A percentile compares a stretch with the other conserved stretches of the same genome.
Evolutionary conservation across 2,797 vertebrate species (phyloP).

Genomic region (Sebastolobus alascanus): DNA sequence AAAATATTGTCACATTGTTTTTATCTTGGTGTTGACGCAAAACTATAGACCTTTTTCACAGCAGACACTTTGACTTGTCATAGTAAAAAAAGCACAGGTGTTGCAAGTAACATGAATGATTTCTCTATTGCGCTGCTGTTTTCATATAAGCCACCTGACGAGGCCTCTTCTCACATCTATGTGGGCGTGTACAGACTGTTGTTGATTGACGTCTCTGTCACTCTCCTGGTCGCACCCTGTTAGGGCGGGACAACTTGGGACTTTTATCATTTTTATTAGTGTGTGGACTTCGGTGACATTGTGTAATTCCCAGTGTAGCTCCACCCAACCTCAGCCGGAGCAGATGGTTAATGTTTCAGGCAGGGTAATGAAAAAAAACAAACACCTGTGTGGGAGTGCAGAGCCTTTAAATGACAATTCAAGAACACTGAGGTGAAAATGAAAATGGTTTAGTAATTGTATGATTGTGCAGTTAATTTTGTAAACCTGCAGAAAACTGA

Average conservation of each 20-base stretch:
- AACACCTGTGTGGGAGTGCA: neutral
- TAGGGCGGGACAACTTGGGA: neutral
- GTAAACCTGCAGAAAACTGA: neutral
- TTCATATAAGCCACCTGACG: neutral
- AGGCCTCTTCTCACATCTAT: neutral
- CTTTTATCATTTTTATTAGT: slow-evolving; percentile 22
- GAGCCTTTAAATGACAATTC: slow-evolving; percentile 14
- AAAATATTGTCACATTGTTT: neutral
- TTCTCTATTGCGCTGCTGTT: neutral
- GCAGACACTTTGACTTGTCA: neutral
- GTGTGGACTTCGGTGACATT: neutral
- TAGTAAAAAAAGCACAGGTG: neutral
- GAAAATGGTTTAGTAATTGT: neutral
- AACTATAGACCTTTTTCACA: neutral
- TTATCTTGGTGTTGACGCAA: neutral
- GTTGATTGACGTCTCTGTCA: neutral
- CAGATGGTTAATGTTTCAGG: neutral
- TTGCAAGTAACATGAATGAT: neutral
- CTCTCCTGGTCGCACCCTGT: neutral
- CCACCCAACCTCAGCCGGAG: neutral
- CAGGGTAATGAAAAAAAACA: neutral
- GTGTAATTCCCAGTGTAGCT: neutral
- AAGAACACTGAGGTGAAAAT: neutral
- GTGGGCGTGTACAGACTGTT: neutral
- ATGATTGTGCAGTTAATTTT: neutral